These are phyloP conservation scores for Schizothorax lantsangensis DNA, from an alignment of 2,797 vertebrate genomes.

Conservation along the genomic window DNA sequence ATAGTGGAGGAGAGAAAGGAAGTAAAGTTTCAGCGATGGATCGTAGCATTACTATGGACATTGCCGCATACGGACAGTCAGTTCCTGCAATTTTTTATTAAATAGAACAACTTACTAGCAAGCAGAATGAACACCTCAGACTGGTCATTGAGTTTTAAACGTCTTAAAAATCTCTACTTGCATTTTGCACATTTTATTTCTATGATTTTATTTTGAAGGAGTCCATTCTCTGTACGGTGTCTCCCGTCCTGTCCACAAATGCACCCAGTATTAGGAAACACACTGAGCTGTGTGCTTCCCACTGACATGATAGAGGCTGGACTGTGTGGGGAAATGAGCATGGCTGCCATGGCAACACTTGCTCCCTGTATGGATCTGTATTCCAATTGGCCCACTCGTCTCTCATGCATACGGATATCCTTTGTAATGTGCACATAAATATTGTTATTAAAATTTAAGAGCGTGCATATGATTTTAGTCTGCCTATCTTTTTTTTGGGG, in stretches of 20 bases:
- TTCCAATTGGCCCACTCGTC: conserved; percentile 73
- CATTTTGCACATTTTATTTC: not conserved
- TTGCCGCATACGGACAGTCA: conserved; percentile 31
- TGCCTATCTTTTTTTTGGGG: no score
- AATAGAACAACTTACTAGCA: not conserved
- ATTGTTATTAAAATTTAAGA: not conserved
- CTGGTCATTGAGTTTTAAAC: not conserved
- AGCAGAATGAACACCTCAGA: not conserved
- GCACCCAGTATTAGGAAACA: conserved; percentile 72
- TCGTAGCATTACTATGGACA: conserved; percentile 46
- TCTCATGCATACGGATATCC: conserved; percentile 80
- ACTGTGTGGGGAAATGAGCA: conserved; percentile 74
- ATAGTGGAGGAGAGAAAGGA: conserved; percentile 25
- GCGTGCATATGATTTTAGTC: not conserved
- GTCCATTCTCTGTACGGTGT: conserved; percentile 50
- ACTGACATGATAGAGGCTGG: conserved; percentile 73
- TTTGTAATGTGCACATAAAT: conserved; percentile 56
- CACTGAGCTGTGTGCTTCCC: conserved; percentile 73
- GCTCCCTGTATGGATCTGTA: conserved; percentile 77
- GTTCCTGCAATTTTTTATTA: not conserved
- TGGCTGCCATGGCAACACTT: conserved; percentile 71
- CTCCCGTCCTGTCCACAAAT: conserved; percentile 56
- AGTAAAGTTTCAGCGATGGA: conserved; percentile 30
- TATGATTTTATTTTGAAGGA: conserved; percentile 60
- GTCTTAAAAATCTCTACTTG: not conserved